These are phyloP conservation scores for Bombus pyrosoma DNA, from an alignment of 1,140 invertebrate genomes.

Conservation along the genomic window DNA sequence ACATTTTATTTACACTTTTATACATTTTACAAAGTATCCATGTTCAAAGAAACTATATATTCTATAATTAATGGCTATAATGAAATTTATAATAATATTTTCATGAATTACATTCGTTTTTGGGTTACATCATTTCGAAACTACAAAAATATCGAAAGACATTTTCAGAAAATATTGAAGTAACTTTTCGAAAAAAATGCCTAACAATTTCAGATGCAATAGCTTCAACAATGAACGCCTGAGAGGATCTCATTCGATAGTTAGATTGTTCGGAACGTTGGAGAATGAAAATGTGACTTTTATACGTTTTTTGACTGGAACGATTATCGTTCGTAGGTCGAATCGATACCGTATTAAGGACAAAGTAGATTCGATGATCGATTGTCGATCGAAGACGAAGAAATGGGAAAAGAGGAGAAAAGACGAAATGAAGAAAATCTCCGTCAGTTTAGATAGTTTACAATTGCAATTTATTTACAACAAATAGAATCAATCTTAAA, in stretches of 20 bases:
- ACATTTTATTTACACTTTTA: too few species aligned
- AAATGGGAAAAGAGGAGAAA: not conserved
- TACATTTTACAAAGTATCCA: too few species aligned
- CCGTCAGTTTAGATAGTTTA: slow-evolving; percentile 8
- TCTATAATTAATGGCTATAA: too few species aligned
- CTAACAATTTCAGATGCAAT: not conserved
- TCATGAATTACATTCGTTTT: not conserved
- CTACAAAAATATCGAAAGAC: not conserved
- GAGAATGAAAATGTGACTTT: slow-evolving; percentile 63
- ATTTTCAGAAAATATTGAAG: not conserved
- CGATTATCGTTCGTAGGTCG: slow-evolving; percentile 43
- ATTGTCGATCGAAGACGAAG: not conserved
- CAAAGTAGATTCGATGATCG: not conserved
- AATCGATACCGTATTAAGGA: slow-evolving; percentile 15
- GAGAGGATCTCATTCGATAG: slow-evolving; percentile 36
- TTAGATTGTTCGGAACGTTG: slow-evolving; percentile 18
- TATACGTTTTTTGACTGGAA: slow-evolving; percentile 61
- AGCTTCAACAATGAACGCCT: not conserved
- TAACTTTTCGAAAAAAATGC: not conserved
- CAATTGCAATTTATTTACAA: slow-evolving; percentile 40
- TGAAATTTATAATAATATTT: not conserved
- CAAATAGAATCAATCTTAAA: not conserved
- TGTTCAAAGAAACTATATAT: too few species aligned
- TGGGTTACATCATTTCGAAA: not conserved
- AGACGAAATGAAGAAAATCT: not conserved